Base-by-base conservation (phyloP, 1,140 invertebrate genomes). In the Anoplophora glabripennis region DNA sequence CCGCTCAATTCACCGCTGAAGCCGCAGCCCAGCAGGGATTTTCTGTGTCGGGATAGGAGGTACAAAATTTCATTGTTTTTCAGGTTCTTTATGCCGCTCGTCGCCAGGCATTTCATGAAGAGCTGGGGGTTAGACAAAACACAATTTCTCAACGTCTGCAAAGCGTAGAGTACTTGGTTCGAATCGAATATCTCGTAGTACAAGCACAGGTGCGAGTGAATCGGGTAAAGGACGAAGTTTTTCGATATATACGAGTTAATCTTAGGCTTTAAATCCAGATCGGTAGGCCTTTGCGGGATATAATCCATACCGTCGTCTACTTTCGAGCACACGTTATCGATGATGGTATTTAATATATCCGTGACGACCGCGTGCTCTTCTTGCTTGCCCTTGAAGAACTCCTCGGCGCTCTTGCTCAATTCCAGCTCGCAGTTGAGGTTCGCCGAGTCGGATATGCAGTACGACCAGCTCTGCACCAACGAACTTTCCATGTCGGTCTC, bases 121-220 rank as follows among this genome's bases (percentile, higher is more conserved):
- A 89, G 82, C 52, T 88, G 78, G 0, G 88, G 84, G 71, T 91
- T 89, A 9, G 85, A 84, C 17, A 84, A 69, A 15, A 94, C 78
- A 61, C 92, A 86, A 61, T 89, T 87, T 45, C 86, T 83, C 0
- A 94, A 72, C 0, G 88, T 89, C 45, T 85, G 81, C 12, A 94
- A 75, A n/a, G 89, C 87, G 70, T 94, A 93, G 0, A 92, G 76
- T 7, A 88, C 86, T 64, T 88, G 80, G 35, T 84, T 80, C 0
- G 86, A 88, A 72, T 94, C 92, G 66, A 91, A 92, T 12, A 90
- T 84, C 61, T 89, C 88, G 59, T 85, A 84, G 66, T 94, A 94
- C 0, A 94, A 78, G 14, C 93, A 79, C 71, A 94, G 82, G 72
- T 94, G 90, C 18, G 89, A 89, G 72, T 94, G 90, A 41, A 92